A percentile compares a stretch with the other conserved stretches of the same genome.
Evolutionary conservation across 2,797 vertebrate genomes (phyloP).

Genomic region (Rhinella marina): DNA sequence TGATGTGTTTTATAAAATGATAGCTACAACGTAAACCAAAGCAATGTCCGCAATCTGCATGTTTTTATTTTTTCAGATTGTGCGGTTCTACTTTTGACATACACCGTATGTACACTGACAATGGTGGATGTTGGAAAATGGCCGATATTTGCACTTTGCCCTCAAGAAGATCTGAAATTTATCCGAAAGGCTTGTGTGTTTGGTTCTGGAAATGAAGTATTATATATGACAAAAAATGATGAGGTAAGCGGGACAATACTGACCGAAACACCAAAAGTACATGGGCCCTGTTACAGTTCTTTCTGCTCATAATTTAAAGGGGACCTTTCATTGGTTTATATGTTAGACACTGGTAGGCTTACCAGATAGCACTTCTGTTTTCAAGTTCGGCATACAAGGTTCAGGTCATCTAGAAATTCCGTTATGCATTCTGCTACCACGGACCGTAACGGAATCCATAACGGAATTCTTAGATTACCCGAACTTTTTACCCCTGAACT

Average conservation of each 20-base stretch:
- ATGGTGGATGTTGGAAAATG: slow-evolving; percentile 99
- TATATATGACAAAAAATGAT: slow-evolving; percentile 92
- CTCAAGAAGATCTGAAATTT: slow-evolving; percentile 88
- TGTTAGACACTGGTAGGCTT: too few relatives aligned
- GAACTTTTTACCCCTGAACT: too few relatives aligned
- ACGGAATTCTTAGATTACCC: too few relatives aligned
- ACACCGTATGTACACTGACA: slow-evolving; percentile 73
- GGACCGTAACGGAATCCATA: too few relatives aligned
- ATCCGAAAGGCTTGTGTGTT: slow-evolving; percentile 96
- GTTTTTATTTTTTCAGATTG: slow-evolving; percentile 12
- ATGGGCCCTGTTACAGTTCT: neutral
- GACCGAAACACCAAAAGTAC: neutral
- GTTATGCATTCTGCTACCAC: too few relatives aligned
- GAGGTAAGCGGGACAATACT: slow-evolving; percentile 80
- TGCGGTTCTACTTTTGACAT: neutral
- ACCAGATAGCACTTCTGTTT: too few relatives aligned
- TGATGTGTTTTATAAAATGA: too few relatives aligned
- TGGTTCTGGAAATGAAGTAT: slow-evolving; percentile 93
- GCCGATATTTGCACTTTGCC: slow-evolving; percentile 97
- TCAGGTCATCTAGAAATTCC: too few relatives aligned
- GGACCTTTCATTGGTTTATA: too few relatives aligned
- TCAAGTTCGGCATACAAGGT: too few relatives aligned
- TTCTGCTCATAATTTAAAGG: too few relatives aligned
- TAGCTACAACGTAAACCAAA: neutral
- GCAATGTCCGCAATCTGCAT: neutral